Percentiles rank a stretch among this genome's conserved stretches.
Evolutionary conservation across 2,113 vertebrate species (phyloP).

Genomic region (Podarcis raffonei): DNA sequence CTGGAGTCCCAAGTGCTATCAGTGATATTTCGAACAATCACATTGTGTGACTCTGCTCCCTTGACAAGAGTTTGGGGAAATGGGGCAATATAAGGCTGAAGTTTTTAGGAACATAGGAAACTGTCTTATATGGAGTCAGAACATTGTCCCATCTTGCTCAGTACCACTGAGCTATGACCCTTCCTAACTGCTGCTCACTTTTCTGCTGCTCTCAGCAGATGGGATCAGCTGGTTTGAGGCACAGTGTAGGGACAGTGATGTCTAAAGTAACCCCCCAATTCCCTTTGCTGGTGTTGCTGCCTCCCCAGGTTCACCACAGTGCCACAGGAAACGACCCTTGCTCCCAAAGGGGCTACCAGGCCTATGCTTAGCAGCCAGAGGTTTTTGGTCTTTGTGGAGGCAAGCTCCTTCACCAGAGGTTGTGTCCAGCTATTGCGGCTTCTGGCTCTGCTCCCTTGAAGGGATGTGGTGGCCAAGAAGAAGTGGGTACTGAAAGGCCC

Average conservation of each 20-base stretch:
- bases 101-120: too few relatives aligned
- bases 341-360: not conserved
- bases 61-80: not conserved
- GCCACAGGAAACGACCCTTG: not conserved
- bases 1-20: not conserved
- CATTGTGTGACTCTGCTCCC: not conserved
- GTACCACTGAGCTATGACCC: too few relatives aligned
- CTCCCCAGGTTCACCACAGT: not conserved
- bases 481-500: too few relatives aligned
- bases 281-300: not conserved
- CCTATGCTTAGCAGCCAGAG: not conserved
- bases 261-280: not conserved
- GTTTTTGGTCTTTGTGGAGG: not conserved
- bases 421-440: not conserved
- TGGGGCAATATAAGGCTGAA: not conserved
- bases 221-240: not conserved
- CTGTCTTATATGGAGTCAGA: too few relatives aligned
- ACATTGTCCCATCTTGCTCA: too few relatives aligned
- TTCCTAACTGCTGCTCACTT: not conserved
- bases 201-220: not conserved
- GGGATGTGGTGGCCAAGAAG: not conserved
- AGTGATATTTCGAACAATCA: not conserved
- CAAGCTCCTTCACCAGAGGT: not conserved
- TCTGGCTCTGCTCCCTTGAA: not conserved
- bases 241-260: not conserved